Conservation (phyloP, 2,888 invertebrate genomes). For the Tetheella fluctuosa region DNA sequence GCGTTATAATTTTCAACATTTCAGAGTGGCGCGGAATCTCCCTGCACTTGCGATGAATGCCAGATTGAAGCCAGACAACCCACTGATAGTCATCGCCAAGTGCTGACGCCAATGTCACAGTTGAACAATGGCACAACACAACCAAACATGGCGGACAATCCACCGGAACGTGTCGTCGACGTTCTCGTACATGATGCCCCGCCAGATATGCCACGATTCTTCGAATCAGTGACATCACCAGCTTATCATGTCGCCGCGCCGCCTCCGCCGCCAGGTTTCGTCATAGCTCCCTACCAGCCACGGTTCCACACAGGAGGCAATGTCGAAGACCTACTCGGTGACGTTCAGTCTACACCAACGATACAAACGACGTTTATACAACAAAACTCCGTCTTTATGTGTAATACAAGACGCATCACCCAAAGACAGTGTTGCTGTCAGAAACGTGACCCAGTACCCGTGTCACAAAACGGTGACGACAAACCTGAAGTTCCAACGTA, state of each 20-base stretch:
- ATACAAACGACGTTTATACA: constrained; percentile 77
- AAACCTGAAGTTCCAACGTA: constrained; percentile 62
- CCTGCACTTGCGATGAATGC: constrained; percentile 78
- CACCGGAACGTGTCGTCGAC: constrained; percentile 69
- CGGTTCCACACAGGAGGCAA: constrained; percentile 85
- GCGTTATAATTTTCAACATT: constrained; percentile 32
- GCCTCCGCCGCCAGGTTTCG: constrained; percentile 76
- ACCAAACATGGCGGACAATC: constrained; percentile 61
- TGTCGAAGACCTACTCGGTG: constrained; percentile 87
- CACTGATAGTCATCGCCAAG: constrained; percentile 25
- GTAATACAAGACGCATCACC: constrained; percentile 72
- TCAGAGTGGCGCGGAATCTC: constrained; percentile 76
- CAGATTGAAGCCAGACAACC: constrained; percentile 49
- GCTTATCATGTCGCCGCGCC: constrained; percentile 65
- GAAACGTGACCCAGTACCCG: constrained; percentile 50
- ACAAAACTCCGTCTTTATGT: constrained; percentile 80
- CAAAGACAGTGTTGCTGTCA: constrained; percentile 76
- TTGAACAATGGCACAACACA: constrained; percentile 46
- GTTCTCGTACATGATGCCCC: constrained; percentile 78
- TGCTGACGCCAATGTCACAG: constrained; percentile 39
- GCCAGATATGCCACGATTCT: constrained; percentile 68
- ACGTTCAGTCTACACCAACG: constrained; percentile 83
- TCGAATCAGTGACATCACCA: constrained; percentile 72
- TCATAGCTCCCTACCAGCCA: constrained; percentile 70
- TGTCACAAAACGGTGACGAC: constrained; percentile 41